Evolutionary conservation across 2,888 invertebrate species (phyloP).

Genomic region (Sepiola atlantica): DNA sequence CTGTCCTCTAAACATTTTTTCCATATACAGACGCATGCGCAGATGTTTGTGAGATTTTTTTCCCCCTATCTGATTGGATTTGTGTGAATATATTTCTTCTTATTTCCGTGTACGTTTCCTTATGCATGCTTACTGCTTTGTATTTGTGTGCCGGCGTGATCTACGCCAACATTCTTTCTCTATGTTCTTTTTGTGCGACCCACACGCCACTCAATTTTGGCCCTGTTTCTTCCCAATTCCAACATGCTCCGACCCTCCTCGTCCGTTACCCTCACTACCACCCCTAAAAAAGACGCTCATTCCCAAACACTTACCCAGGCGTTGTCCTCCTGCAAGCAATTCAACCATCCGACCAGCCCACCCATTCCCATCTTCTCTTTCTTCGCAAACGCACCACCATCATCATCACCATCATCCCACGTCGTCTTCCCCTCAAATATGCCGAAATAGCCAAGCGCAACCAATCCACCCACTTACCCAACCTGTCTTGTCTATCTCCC

Average conservation of each 20-base stretch:
- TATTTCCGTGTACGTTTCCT: not conserved
- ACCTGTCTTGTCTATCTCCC: not conserved
- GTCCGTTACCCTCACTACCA: not conserved
- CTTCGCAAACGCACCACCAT: not conserved
- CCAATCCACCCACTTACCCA: not conserved
- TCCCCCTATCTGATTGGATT: not conserved
- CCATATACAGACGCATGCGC: not conserved
- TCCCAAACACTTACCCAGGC: not conserved
- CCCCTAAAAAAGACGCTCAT: no score
- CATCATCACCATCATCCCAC: not conserved
- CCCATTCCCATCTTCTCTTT: not conserved
- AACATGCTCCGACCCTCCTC: not conserved
- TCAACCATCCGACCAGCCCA: slow-evolving; percentile 32
- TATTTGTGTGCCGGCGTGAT: not conserved
- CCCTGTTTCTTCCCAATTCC: not conserved
- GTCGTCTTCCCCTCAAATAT: not conserved
- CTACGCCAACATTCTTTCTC: not conserved
- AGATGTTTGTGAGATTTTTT: not conserved
- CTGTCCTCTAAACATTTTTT: not conserved
- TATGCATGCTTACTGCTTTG: not conserved
- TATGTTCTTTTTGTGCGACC: not conserved
- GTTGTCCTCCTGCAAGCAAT: slow-evolving; percentile 9
- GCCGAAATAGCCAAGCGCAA: not conserved
- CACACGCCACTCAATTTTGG: not conserved
- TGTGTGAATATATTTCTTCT: not conserved